These are phyloP conservation scores for Lordiphosa clarofinis DNA, from an alignment of 1,140 invertebrate species.

Conservation along the genomic window DNA sequence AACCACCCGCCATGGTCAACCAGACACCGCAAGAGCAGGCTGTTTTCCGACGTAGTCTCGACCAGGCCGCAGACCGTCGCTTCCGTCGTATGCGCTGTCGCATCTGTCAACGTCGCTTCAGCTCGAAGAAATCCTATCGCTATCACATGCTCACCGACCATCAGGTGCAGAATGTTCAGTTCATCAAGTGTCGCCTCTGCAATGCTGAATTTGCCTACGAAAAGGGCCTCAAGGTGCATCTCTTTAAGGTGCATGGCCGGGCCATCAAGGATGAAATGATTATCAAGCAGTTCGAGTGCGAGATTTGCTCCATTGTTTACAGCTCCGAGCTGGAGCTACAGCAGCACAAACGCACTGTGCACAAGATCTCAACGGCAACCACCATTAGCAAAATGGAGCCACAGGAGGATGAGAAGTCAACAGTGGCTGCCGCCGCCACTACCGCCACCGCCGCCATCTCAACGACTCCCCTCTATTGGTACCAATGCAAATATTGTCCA, in stretches of 20 bases:
- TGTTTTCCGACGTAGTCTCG: conserved; percentile 60
- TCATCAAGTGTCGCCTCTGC: conserved; percentile 77
- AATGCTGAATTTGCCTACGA: conserved; percentile 78
- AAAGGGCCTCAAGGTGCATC: conserved; percentile 78
- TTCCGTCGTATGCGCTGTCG: conserved; percentile 78
- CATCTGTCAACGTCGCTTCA: conserved; percentile 74
- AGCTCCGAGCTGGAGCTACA: conserved; percentile 62
- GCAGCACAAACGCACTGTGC: conserved; percentile 64
- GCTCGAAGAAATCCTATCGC: conserved; percentile 77
- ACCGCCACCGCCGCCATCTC: not conserved
- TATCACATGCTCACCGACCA: conserved; percentile 78
- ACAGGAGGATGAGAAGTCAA: conserved; percentile 3
- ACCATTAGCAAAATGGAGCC: conserved; percentile 22
- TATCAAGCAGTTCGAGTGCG: conserved; percentile 75
- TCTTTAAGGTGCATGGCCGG: conserved; percentile 76
- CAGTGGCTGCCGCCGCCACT: not conserved
- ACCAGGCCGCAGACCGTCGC: conserved; percentile 71
- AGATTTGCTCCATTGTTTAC: conserved; percentile 77
- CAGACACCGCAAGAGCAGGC: conserved; percentile 62
- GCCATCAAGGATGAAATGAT: conserved; percentile 74
- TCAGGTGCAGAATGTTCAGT: conserved; percentile 77
- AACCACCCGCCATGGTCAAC: conserved; percentile 51
- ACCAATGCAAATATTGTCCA: conserved; percentile 79
- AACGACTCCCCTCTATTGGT: conserved; percentile 66
- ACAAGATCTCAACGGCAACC: conserved; percentile 22